Evolutionary conservation across 2,888 invertebrate species (phyloP).

Genomic region (Latrodectus elegans): DNA sequence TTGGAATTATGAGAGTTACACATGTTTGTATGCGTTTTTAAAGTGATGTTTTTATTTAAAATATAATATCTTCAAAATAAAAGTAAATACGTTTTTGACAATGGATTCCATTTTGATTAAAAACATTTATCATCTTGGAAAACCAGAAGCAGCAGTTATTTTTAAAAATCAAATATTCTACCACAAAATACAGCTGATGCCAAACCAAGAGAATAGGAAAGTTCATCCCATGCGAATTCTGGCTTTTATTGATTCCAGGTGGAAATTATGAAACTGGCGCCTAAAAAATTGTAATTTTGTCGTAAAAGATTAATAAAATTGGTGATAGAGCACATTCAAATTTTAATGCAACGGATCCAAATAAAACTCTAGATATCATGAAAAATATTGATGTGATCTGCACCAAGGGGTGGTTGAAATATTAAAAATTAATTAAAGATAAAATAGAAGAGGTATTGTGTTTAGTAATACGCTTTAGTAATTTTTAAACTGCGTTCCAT

Average conservation of each 20-base stretch:
- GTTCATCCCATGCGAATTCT: conserved; percentile 10
- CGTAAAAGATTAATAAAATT: conserved; percentile 69
- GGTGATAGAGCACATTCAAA: conserved; percentile 66
- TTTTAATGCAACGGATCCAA: conserved; percentile 56
- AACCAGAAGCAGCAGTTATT: too few species aligned
- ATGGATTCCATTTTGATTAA: too few species aligned
- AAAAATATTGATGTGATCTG: conserved; percentile 50
- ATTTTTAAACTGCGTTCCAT: background rate
- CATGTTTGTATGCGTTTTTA: too few species aligned
- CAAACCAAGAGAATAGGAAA: background rate
- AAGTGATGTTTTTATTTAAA: too few species aligned
- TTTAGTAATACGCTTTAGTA: too few species aligned
- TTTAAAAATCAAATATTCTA: too few species aligned
- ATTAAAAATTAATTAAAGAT: conserved; percentile 19
- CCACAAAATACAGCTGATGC: too few species aligned
- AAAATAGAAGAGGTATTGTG: background rate
- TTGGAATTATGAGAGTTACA: too few species aligned
- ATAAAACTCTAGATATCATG: conserved; percentile 54
- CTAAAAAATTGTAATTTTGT: conserved; percentile 64
- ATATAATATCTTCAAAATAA: too few species aligned
- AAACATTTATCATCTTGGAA: too few species aligned
- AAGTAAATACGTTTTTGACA: too few species aligned
- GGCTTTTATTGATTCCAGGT: conserved; percentile 29
- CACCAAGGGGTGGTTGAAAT: conserved; percentile 26
- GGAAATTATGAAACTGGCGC: conserved; percentile 48